Evolutionary conservation across 2,888 invertebrate species (phyloP), one percentile per base, ranked within the genome.

Genomic region (Sinotaia quadrata): DNA sequence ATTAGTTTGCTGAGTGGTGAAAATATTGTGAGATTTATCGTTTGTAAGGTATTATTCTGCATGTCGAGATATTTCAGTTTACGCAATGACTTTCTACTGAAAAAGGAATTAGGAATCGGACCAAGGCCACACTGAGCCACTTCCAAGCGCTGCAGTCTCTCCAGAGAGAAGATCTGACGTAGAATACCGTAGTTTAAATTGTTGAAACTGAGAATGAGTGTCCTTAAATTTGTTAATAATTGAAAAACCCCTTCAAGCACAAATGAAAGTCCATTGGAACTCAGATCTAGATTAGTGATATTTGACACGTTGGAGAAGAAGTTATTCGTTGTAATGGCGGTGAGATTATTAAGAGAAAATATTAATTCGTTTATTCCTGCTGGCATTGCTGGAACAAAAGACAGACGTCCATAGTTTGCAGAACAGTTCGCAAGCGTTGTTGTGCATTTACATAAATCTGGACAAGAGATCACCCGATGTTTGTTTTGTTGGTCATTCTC

Each of bases 301-400:
- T 21, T 21, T 0, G 70, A 51, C 2, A 70, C 67, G 27, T 70
- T 70, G 0, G 54, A 8, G 33, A 70, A 70, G 41, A 36, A 67
- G 24, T 67, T 62, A 1, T 60, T 57, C 18, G 5, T 24, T 24
- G 27, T 8, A 2, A 67, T 47, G 21, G 33, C 4, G 12, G 15
- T 29, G 24, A 67, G 61, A 41, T 51, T 49, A 29, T 70, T 70
- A 33, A 62, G 24, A 4, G 34, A 21, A 31, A 70, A 70, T 5
- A 8, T 49, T 24, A 70, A 58, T 24, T 60, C 67, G 49, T 49
- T 56, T 3, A 61, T 56, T 2, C 41, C 21, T 51, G 2, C 24
- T 21, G 67, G 57, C 2, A 70, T 34, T 18, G 37, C 61, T 15
- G 58, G 58, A 33, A 58, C 29, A 34, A 58, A 36, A 7, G 37